These are phyloP conservation scores for Aramus guarauna DNA, from an alignment of 2,113 vertebrate genomes.

Conservation along the genomic window DNA sequence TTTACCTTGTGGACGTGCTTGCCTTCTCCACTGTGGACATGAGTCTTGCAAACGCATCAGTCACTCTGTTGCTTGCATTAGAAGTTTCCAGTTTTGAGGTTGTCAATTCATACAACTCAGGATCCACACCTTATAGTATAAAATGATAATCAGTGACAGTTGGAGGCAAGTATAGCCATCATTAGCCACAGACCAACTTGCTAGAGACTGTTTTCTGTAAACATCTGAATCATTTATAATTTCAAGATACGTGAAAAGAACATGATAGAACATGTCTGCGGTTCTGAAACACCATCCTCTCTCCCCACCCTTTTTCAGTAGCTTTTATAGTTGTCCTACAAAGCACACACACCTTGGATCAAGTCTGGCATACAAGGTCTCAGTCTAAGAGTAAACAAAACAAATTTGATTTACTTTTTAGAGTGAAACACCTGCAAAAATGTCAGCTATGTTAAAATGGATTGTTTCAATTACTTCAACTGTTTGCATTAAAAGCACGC, in stretches of 20 bases:
- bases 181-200: constrained; percentile 55
- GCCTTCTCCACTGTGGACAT: constrained; percentile 98
- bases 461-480: background rate
- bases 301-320: background rate
- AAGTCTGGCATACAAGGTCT: constrained; percentile 32
- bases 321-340: background rate
- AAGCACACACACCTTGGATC: background rate
- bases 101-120: constrained; percentile 94
- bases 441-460: background rate
- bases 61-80: constrained; percentile 78
- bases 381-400: background rate
- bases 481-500: background rate
- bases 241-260: constrained; percentile 21
- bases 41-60: constrained; percentile 91
- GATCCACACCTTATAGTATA: constrained; percentile 91
- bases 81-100: constrained; percentile 89
- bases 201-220: constrained; percentile 71
- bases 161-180: background rate
- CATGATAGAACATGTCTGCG: background rate
- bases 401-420: background rate
- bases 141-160: constrained; percentile 76
- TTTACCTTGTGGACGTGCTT: constrained; percentile 92
- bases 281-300: background rate
- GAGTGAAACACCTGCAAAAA: background rate
- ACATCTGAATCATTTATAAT: constrained; percentile 74